phyloP scores from a whole-genome alignment of 2,888 invertebrate genomes.

The Drosophila acutilabella region DNA sequence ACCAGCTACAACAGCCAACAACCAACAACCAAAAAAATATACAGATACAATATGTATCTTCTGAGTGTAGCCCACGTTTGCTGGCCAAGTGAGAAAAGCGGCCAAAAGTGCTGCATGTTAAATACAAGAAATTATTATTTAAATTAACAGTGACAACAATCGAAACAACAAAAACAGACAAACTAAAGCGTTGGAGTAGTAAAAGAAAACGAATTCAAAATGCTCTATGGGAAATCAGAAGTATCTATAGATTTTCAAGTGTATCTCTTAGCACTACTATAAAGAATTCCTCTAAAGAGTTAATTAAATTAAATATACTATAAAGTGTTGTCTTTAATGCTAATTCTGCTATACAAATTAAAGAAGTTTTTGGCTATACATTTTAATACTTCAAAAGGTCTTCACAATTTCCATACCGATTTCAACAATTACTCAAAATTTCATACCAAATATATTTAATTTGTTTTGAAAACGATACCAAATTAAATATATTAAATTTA shows the following conservation, averaged over 20 bases:
- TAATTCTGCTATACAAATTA: too few relatives aligned
- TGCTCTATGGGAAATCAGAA: conserved; percentile 17
- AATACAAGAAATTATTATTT: conserved; percentile 73
- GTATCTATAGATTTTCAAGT: background rate
- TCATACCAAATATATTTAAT: too few relatives aligned
- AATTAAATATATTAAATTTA: too few relatives aligned
- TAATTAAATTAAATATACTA: too few relatives aligned
- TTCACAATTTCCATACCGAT: too few relatives aligned
- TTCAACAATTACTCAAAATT: too few relatives aligned
- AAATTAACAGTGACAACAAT: conserved; percentile 58
- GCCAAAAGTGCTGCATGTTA: conserved; percentile 43
- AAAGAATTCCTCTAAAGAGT: too few relatives aligned
- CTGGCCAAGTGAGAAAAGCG: conserved; percentile 44
- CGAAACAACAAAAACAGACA: conserved; percentile 27
- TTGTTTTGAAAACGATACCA: too few relatives aligned
- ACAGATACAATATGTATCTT: conserved; percentile 20
- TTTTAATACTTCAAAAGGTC: too few relatives aligned
- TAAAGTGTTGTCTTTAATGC: too few relatives aligned
- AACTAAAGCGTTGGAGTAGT: conserved; percentile 28
- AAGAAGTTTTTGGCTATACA: too few relatives aligned
- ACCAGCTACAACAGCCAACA: conserved; percentile 20
- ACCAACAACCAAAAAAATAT: background rate
- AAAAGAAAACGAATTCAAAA: conserved; percentile 11
- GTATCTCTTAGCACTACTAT: background rate
- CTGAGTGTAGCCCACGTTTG: conserved; percentile 40